Evolutionary conservation across 2,888 invertebrate species (phyloP).

Genomic region (Taenaris catops): DNA sequence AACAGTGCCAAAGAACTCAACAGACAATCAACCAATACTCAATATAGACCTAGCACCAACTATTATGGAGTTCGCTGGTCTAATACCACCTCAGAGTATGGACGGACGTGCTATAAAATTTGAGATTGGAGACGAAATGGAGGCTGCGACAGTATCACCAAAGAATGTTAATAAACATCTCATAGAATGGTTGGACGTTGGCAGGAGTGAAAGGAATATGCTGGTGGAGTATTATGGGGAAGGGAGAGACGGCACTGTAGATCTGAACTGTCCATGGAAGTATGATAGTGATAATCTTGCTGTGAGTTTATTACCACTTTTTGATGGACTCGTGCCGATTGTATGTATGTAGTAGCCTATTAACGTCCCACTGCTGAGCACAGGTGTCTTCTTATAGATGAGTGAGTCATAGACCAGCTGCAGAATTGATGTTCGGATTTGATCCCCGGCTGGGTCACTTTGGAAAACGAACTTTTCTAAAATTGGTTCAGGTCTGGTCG

Average conservation of each 20-base stretch:
- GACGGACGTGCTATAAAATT: conserved; percentile 77
- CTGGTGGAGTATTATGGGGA: conserved; percentile 93
- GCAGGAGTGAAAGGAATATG: conserved; percentile 72
- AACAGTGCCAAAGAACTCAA: conserved; percentile 65
- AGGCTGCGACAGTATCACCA: neutral
- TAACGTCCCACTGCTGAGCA: too few relatives aligned
- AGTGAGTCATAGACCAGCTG: too few relatives aligned
- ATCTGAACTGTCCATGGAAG: conserved; percentile 82
- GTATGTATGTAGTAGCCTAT: too few relatives aligned
- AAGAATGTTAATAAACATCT: neutral
- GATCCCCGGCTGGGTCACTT: too few relatives aligned
- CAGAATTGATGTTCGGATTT: too few relatives aligned
- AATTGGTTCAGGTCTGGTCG: too few relatives aligned
- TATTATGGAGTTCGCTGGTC: conserved; percentile 85
- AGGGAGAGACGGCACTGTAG: conserved; percentile 75
- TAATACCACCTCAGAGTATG: conserved; percentile 69
- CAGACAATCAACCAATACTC: conserved; percentile 79
- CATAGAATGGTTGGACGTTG: neutral
- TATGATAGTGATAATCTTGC: conserved; percentile 75
- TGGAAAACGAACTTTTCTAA: too few relatives aligned
- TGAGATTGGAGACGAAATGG: conserved; percentile 22
- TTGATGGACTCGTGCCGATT: too few relatives aligned
- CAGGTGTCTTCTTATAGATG: too few relatives aligned
- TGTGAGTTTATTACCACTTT: too few relatives aligned
- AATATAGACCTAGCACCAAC: conserved; percentile 93